These are phyloP conservation scores for Lochmaea capreae DNA, from an alignment of 2,888 invertebrate species.

Conservation along the genomic window DNA sequence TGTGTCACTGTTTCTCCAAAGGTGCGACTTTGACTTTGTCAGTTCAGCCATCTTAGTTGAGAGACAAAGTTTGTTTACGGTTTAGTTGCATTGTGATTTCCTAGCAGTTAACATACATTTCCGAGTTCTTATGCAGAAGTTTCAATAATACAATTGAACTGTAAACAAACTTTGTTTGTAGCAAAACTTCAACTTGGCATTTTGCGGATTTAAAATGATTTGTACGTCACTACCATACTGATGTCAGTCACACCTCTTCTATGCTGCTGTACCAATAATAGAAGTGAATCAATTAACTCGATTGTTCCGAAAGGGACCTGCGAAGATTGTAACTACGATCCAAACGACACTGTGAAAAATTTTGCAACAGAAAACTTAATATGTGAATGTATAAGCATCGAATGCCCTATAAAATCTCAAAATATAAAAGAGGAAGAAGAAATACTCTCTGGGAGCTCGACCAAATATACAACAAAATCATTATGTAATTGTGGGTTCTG, in stretches of 20 bases:
- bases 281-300: not conserved
- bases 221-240: conserved; percentile 3
- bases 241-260: not conserved
- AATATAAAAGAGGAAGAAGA: not conserved
- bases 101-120: no score
- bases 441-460: not conserved
- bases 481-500: not conserved
- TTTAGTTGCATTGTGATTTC: no score
- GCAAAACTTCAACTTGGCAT: not conserved
- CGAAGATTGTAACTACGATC: not conserved
- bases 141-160: no score
- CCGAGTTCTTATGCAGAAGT: no score
- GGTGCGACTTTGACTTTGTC: no score
- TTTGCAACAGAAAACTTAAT: not conserved
- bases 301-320: not conserved
- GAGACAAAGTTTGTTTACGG: no score
- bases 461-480: not conserved
- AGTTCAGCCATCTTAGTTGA: no score
- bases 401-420: not conserved
- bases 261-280: not conserved
- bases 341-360: not conserved
- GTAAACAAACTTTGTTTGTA: not conserved
- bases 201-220: not conserved
- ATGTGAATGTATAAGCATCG: not conserved
- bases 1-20: no score